Evolutionary conservation across 2,797 vertebrate species (phyloP), one percentile per base, ranked within the genome.

Genomic region (Muscicapa striata): DNA sequence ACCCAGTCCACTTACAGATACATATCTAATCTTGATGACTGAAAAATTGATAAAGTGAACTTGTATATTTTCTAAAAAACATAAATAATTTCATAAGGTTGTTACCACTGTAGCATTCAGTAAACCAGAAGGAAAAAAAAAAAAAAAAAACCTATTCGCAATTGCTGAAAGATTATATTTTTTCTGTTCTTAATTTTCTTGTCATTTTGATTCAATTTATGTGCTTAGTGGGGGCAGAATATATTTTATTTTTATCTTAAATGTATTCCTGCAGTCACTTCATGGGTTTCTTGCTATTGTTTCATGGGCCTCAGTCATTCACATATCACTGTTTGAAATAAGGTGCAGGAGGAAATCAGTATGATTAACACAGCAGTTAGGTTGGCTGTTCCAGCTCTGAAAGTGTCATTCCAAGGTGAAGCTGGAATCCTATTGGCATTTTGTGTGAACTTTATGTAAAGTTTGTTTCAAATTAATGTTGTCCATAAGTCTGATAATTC

Each of bases 321-420:
- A 87, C 38, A 74, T 70, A 74, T 77, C 82, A 38, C 68, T 54
- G 67, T 92, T 55, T 89, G 94, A 94, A 92, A 84, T 73, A 48
- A 87, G 52, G 52, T 61, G 49, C 82, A 67, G 41, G 34, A 74
- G 89, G 85, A 96, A 93, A 95, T 84, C 54, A 75, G 20, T 85
- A 64, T 94, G 75, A 95, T 96, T 96, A 95, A 83, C 89, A 74
- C 91, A 93, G 89, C 93, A 94, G 68, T 68, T 57, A 21, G 3
- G 46, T 32, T 92, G 75, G 19, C 21, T 87, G 34, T 45, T 94
- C 59, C 18, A 52, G 41, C 59, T 83, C 61, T 66, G 46, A 49
- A 86, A 84, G 27, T 55, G 61, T 54, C 54, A 3, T 74, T 84
- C 27, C 78, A 92, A 84, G 67, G 88, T 87, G 77, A 87, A 75